Conservation (phyloP, 2,113 vertebrate species). For the Prietella phreatophila region DNA sequence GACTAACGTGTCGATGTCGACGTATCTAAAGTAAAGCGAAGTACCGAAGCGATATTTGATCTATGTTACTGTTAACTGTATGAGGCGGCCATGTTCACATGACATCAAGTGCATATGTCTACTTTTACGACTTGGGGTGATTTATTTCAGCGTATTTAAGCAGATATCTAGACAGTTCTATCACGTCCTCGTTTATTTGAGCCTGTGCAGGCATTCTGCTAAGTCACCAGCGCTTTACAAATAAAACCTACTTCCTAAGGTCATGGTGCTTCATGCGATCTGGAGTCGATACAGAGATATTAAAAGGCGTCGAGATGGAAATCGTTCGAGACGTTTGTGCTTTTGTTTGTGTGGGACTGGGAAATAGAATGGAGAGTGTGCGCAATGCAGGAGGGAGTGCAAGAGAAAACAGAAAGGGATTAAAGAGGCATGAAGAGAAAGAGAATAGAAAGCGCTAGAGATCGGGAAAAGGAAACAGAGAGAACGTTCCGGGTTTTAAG, state of each 20-base stretch:
- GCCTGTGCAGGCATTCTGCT: too few species aligned
- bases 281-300: neutral
- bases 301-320: neutral
- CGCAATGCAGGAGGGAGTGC: neutral
- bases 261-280: neutral
- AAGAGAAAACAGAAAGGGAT: neutral
- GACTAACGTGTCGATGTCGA: too few species aligned
- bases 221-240: too few species aligned
- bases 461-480: neutral
- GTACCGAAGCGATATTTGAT: too few species aligned
- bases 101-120: neutral
- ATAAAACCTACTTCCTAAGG: too few species aligned
- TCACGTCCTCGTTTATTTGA: too few species aligned
- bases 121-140: too few species aligned
- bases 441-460: neutral
- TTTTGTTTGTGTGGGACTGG: neutral
- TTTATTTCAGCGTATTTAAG: too few species aligned
- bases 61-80: neutral
- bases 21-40: too few species aligned
- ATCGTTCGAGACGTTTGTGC: neutral
- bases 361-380: neutral
- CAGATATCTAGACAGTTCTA: too few species aligned
- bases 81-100: neutral
- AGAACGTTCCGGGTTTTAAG: neutral
- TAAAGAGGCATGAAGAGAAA: neutral